These are phyloP conservation scores for Pontoporia blainvillei DNA, from an alignment of 2,113 vertebrate genomes.

Conservation along the genomic window DNA sequence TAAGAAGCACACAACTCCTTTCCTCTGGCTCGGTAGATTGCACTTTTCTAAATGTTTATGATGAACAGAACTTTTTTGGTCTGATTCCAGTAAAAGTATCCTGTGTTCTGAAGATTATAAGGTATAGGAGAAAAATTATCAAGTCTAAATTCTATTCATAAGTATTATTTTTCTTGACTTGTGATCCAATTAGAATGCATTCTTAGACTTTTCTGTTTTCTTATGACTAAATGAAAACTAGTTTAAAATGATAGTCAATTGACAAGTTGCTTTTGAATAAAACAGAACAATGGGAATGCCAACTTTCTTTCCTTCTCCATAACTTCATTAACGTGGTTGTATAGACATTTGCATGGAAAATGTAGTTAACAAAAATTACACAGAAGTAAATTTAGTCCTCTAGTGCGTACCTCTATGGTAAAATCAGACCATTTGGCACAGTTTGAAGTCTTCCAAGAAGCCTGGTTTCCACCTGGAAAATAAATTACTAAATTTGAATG, in stretches of 20 bases:
- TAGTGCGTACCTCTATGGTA: conserved; percentile 52
- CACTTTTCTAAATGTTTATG: not conserved
- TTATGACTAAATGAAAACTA: conserved; percentile 56
- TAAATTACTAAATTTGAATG: conserved; percentile 73
- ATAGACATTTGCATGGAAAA: conserved; percentile 59
- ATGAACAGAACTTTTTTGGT: conserved; percentile 1
- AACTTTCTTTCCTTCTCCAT: conserved; percentile 64
- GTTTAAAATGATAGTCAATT: conserved; percentile 60
- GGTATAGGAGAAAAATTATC: conserved; percentile 1
- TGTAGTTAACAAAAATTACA: conserved; percentile 67
- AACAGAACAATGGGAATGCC: conserved; percentile 59
- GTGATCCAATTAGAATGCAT: conserved; percentile 27
- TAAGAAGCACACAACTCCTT: not conserved
- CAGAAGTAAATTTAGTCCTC: conserved; percentile 63
- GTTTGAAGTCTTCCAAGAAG: conserved; percentile 69
- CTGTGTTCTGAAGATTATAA: conserved; percentile 25
- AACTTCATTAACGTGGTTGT: conserved; percentile 54
- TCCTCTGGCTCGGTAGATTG: not conserved
- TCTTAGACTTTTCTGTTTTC: conserved; percentile 49
- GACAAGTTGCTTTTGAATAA: conserved; percentile 63
- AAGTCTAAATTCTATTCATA: conserved; percentile 43
- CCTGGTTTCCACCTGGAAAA: conserved; percentile 74
- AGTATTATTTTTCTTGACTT: conserved; percentile 48
- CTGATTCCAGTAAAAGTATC: not conserved
- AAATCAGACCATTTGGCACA: conserved; percentile 70